These are phyloP conservation scores for Eledona agricola DNA, from an alignment of 2,888 invertebrate species.

Conservation along the genomic window DNA sequence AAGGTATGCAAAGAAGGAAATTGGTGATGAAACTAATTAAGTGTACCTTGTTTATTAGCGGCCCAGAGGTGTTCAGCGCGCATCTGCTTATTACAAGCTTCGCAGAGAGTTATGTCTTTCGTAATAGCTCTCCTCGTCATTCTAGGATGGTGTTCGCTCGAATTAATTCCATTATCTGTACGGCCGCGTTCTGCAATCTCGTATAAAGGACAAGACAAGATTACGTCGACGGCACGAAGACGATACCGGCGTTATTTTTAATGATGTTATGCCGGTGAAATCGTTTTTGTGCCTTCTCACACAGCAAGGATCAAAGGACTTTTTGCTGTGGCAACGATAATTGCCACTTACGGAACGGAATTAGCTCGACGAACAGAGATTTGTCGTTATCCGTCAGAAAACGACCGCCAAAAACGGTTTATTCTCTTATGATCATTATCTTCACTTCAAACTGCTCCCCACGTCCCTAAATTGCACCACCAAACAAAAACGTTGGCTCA, in stretches of 20 bases:
- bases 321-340: slow-evolving; percentile 17
- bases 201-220: slow-evolving; percentile 17
- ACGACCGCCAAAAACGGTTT: slow-evolving; percentile 1
- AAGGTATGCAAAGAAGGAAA: slow-evolving; percentile 42
- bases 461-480: no score
- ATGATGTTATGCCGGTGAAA: slow-evolving; percentile 15
- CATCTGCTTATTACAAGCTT: slow-evolving; percentile 42
- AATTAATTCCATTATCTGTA: slow-evolving; percentile 44
- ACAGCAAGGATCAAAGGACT: slow-evolving; percentile 14
- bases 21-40: slow-evolving; percentile 48
- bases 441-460: slow-evolving; percentile 1
- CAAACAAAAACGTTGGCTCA: no score
- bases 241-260: slow-evolving; percentile 22
- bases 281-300: slow-evolving; percentile 5
- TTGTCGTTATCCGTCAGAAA: slow-evolving; percentile 22
- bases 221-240: slow-evolving; percentile 11
- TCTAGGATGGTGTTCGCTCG: slow-evolving; percentile 37
- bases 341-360: slow-evolving; percentile 18
- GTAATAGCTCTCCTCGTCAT: slow-evolving; percentile 42
- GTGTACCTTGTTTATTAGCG: slow-evolving; percentile 49
- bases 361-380: slow-evolving; percentile 12
- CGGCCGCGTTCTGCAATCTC: slow-evolving; percentile 18
- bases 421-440: slow-evolving; percentile 10
- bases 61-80: slow-evolving; percentile 41
- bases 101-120: slow-evolving; percentile 38